phyloP scores from a whole-genome alignment of 1,140 invertebrate species.

The Drosophila elegans region DNA sequence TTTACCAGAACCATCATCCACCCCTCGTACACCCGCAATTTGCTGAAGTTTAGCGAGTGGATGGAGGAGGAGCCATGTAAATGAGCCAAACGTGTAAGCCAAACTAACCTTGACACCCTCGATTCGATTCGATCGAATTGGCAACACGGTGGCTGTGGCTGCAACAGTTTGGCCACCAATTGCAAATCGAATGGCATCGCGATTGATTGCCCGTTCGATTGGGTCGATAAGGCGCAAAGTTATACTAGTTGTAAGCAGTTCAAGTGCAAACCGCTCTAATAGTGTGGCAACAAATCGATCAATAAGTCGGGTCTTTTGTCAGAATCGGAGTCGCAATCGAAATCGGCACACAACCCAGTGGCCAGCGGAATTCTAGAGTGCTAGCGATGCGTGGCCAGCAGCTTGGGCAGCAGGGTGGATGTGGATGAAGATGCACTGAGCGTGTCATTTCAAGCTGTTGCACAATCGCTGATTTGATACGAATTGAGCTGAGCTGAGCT shows the following conservation, averaged over 20 bases:
- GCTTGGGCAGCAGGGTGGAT: not conserved
- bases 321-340: conserved; percentile 2
- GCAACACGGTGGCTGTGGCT: conserved; percentile 11
- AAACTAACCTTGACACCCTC: conserved; percentile 63
- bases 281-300: conserved; percentile 41
- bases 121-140: conserved; percentile 5
- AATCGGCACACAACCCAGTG: not conserved
- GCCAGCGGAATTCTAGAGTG: conserved; percentile 52
- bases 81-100: conserved; percentile 55
- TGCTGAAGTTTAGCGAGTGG: conserved; percentile 46
- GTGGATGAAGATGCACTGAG: conserved; percentile 50
- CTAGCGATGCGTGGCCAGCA: conserved; percentile 61
- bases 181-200: conserved; percentile 71
- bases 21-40: conserved; percentile 30
- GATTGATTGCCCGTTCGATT: conserved; percentile 55
- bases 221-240: conserved; percentile 33
- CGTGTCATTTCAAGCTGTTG: conserved; percentile 78
- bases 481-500: conserved; percentile 46
- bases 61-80: conserved; percentile 25
- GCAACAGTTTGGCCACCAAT: conserved; percentile 72
- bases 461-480: conserved; percentile 75
- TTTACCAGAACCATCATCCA: not conserved
- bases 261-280: conserved; percentile 42
- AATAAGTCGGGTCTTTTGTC: conserved; percentile 48
- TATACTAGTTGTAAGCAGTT: conserved; percentile 26